phyloP scores from a whole-genome alignment of 2,113 vertebrate species.

The Tapirus terrestris region DNA sequence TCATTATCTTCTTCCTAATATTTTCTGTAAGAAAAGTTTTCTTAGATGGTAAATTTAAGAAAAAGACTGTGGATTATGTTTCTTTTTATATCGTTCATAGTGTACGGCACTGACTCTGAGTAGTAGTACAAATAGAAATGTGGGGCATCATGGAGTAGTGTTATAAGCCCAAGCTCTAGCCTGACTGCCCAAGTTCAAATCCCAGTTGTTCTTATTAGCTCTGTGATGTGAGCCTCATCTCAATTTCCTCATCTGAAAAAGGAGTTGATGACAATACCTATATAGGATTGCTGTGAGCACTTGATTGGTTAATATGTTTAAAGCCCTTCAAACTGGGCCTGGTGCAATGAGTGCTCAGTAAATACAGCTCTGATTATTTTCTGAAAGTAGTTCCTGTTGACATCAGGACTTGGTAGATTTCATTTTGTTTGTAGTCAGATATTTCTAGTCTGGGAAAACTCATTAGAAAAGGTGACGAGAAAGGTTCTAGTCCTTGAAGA shows the following conservation, averaged over 20 bases:
- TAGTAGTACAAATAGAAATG: neutral
- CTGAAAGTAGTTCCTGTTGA: neutral
- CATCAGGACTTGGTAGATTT: neutral
- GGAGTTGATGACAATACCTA: neutral
- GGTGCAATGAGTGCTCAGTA: neutral
- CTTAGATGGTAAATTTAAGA: neutral
- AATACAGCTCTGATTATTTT: conserved; percentile 27
- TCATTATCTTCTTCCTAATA: conserved; percentile 16
- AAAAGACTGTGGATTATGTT: neutral
- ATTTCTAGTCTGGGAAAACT: neutral
- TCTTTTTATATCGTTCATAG: neutral
- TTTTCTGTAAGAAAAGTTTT: conserved; percentile 49
- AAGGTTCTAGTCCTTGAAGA: conserved; percentile 33
- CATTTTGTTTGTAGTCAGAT: conserved; percentile 50
- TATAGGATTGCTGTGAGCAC: neutral
- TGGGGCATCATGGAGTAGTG: neutral
- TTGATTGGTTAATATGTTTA: neutral
- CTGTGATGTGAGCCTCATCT: conserved; percentile 10
- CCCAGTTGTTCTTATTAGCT: neutral
- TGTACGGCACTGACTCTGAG: neutral
- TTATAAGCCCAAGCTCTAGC: neutral
- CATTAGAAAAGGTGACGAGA: conserved; percentile 22
- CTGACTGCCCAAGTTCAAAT: neutral
- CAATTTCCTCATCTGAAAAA: neutral
- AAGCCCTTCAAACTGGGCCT: neutral